Base-by-base conservation (phyloP, 2,113 vertebrate genomes). In the Paedocypris sp. region DNA sequence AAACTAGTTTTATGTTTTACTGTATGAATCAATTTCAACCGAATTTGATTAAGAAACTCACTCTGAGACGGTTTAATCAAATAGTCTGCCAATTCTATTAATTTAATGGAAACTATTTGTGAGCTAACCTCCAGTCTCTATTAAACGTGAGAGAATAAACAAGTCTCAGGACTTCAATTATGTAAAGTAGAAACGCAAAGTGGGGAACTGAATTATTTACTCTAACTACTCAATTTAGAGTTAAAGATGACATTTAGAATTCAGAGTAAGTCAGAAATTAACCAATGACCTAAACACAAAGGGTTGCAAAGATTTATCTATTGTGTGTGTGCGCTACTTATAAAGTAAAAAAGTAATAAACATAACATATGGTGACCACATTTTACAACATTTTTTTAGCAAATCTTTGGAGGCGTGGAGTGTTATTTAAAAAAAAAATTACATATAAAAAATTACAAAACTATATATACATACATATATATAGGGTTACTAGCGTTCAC, bases 51-150 rank as follows among this genome's bases (percentile, higher is more conserved):
- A 64, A 67, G 77, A 81, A 76, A 76, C 81, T 77, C 77, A 78
- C 79, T 83, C 83, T 81, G 69, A 76, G 74, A 82, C 85, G 74
- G 75, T 81, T 85, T 85, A 86, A 88, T 85, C 85, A 86, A 75
- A 82, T 85, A 82, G 70, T 80, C 73, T 69, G 77, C 68, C 80
- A 82, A 82, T 79, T 79, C 75, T 80, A 79, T 87, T 87, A 84
- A 81, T 87, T 86, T 84, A 79, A 86, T 87, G 81, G 71, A 83
- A 79, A 73, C 74, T 57, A 79, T 69, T 78, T 56, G 23, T 60
- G 53, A 84, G 71, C 73, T 79, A 79, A 75, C 75, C 77, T 83
- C 64, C 56, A 75, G 75, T 79, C 76, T 82, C 73, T 78, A 81
- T 85, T 81, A 80, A 73, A 77, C 19, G 20, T 35, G 42, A 54